Percentiles rank a stretch among this genome's conserved stretches.
Conservation (phyloP, 2,888 invertebrate genomes). For the Gari tellinella region DNA sequence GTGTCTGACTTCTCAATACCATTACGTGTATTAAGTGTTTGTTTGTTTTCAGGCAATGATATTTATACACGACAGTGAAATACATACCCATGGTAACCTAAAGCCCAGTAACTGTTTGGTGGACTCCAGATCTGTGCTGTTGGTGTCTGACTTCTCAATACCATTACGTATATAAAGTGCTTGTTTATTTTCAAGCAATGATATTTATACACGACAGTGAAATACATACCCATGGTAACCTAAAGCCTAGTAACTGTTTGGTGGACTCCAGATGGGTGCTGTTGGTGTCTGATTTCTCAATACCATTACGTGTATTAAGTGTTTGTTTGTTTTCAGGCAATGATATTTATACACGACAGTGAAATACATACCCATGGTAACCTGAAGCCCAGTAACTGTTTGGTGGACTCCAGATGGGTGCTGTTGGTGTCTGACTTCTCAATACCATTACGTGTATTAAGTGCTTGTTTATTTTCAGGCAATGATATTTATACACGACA, state of each 20-base stretch:
- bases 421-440: conserved; percentile 80
- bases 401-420: conserved; percentile 82
- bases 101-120: conserved; percentile 80
- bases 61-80: conserved; percentile 80
- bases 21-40: no score
- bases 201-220: conserved; percentile 80
- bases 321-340: no score
- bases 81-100: conserved; percentile 79
- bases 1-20: conserved; percentile 81
- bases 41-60: conserved; percentile 83
- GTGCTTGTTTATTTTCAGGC: no score
- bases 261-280: conserved; percentile 82
- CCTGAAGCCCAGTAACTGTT: conserved; percentile 79
- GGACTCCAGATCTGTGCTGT: conserved; percentile 81
- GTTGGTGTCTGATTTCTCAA: conserved; percentile 80
- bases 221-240: conserved; percentile 79
- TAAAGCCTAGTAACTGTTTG: conserved; percentile 79
- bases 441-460: no score
- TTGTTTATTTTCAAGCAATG: no score
- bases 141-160: conserved; percentile 81
- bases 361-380: conserved; percentile 79
- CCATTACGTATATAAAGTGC: no score
- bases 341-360: conserved; percentile 81
- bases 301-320: no score
- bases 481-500: conserved; percentile 81